phyloP scores from a whole-genome alignment of 1,140 invertebrate species.

The Lepidurus couesii region DNA sequence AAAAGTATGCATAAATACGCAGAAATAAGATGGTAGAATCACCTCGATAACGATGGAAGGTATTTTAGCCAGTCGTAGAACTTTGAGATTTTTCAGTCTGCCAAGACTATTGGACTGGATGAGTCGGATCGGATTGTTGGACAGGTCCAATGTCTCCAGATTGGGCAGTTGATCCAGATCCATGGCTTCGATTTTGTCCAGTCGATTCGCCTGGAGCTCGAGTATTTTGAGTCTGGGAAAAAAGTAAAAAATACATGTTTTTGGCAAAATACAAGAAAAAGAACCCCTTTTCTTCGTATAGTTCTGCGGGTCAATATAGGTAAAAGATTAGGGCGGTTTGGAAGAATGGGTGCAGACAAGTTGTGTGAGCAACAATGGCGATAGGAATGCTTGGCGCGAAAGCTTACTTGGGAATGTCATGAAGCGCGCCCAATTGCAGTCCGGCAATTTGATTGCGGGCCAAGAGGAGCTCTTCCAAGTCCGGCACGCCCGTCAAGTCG shows the following conservation, averaged over 20 bases:
- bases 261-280: too few relatives aligned
- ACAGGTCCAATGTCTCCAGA: conserved; percentile 61
- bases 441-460: conserved; percentile 59
- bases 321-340: conserved; percentile 34
- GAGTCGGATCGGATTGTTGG: conserved; percentile 64
- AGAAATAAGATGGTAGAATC: conserved; percentile 36
- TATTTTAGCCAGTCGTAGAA: conserved; percentile 59
- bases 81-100: conserved; percentile 57
- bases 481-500: conserved; percentile 62
- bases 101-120: conserved; percentile 60
- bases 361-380: neutral
- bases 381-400: neutral
- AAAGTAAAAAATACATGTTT: conserved; percentile 25
- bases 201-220: conserved; percentile 47
- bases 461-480: conserved; percentile 62
- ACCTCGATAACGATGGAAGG: conserved; percentile 46
- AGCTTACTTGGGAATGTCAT: conserved; percentile 47
- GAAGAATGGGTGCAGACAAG: neutral
- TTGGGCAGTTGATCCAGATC: conserved; percentile 44
- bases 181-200: conserved; percentile 43
- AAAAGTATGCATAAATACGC: neutral
- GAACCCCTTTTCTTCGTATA: neutral
- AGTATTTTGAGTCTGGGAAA: conserved; percentile 51
- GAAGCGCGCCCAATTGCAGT: conserved; percentile 61
- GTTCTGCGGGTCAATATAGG: neutral